Base-by-base conservation (phyloP, 2,797 vertebrate species). In the Denticeps clupeoides region DNA sequence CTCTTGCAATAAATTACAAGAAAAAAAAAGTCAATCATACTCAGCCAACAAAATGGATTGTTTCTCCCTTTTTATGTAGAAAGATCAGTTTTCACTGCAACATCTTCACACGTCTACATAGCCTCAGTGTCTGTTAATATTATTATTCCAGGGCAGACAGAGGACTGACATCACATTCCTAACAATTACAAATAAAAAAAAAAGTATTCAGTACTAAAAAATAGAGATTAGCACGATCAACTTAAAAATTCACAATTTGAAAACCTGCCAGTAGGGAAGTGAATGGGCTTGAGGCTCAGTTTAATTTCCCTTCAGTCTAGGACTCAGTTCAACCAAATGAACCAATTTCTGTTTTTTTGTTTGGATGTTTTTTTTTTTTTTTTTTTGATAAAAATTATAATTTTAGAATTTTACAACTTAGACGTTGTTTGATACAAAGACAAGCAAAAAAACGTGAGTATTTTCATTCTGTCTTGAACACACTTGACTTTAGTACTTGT, bases 121-220 rank as follows among this genome's bases (percentile, higher is more conserved):
- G n/a, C n/a, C n/a, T n/a, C n/a, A n/a, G n/a, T n/a, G n/a, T n/a
- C n/a, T n/a, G n/a, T n/a, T n/a, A n/a, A n/a, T n/a, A 37, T 18
- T 37, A 37, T 33, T 37, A 18, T 33, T 33, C 18, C 19, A 3
- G 16, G 33, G 12, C 33, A 37, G 19, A 37, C 33, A 37, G 33
- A 37, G 33, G 18, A 3, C 15, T 18, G 15, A 3, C 33, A 37
- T n/a, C 40, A 51, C 55, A 33, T 37, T 19, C 70, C 67, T 56
- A 73, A 72, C 57, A 61, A 59, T 50, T 52, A 63, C 40, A 51
- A 55, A n/a, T n/a, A n/a, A n/a, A n/a, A n/a, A n/a, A n/a, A n/a
- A n/a, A n/a, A n/a, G n/a, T n/a, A n/a, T n/a, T n/a, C n/a, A n/a
- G n/a, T n/a, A n/a, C n/a, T n/a, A n/a, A n/a, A n/a, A n/a, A n/a